Evolutionary conservation across 2,113 vertebrate species (phyloP).

Genomic region (Notothenia rossii): DNA sequence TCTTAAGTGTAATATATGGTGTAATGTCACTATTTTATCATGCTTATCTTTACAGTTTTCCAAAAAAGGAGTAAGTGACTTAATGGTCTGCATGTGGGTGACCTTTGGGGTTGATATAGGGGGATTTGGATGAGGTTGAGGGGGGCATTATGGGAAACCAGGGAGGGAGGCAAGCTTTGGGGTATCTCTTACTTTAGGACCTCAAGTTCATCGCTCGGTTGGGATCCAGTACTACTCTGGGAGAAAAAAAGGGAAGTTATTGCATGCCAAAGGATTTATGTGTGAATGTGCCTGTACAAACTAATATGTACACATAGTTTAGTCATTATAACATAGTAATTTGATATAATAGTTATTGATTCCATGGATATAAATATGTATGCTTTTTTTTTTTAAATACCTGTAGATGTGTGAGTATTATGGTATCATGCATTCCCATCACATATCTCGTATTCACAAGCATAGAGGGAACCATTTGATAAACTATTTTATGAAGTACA

Average conservation of each 20-base stretch:
- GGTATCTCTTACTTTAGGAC: slow-evolving; percentile 17
- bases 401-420: too few species aligned
- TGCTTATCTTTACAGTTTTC: slow-evolving; percentile 17
- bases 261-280: neutral
- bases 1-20: neutral
- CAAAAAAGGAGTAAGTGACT: slow-evolving; percentile 10
- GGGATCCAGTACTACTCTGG: neutral
- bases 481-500: neutral
- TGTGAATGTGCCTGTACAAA: neutral
- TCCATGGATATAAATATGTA: neutral
- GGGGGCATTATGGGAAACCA: neutral
- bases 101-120: slow-evolving; percentile 13
- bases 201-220: slow-evolving; percentile 44
- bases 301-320: neutral
- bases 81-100: slow-evolving; percentile 55
- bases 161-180: neutral
- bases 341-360: neutral
- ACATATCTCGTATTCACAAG: neutral
- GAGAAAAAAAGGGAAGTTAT: neutral
- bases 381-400: too few species aligned
- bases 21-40: neutral
- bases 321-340: too few species aligned
- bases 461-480: neutral
- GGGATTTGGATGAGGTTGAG: neutral
- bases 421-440: too few species aligned